phyloP scores from a whole-genome alignment of 2,797 vertebrate genomes.

The Gephyroberyx darwinii region DNA sequence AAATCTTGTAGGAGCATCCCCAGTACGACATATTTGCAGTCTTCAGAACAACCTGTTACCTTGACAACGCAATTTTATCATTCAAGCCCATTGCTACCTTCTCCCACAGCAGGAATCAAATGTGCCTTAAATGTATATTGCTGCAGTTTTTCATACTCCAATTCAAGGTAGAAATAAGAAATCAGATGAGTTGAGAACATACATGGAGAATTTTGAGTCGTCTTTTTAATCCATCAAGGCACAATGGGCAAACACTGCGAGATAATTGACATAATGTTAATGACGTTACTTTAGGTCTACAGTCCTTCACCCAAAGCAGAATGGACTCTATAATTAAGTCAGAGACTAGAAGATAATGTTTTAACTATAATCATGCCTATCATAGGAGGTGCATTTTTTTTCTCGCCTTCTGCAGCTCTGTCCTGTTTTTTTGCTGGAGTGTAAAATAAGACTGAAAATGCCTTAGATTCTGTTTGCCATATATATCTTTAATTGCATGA shows the following conservation, averaged over 20 bases:
- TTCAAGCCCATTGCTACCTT: constrained; percentile 84
- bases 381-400: neutral
- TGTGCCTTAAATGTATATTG: constrained; percentile 72
- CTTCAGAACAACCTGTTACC: constrained; percentile 85
- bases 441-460: constrained; percentile 4
- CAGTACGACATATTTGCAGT: constrained; percentile 76
- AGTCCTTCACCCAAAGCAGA: constrained; percentile 10
- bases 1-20: constrained; percentile 73
- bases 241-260: constrained; percentile 2
- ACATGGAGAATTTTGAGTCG: constrained; percentile 33
- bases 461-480: neutral
- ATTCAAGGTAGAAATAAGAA: constrained; percentile 54
- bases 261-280: constrained; percentile 27
- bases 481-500: neutral
- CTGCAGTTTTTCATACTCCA: constrained; percentile 66
- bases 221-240: constrained; percentile 35
- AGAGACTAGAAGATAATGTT: constrained; percentile 4
- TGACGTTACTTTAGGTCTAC: constrained; percentile 16
- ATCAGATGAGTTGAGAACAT: constrained; percentile 33
- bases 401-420: neutral
- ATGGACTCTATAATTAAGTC: neutral
- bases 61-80: constrained; percentile 87
- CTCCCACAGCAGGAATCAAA: constrained; percentile 77
- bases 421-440: neutral
- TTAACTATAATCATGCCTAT: constrained; percentile 1